These are phyloP conservation scores for Dryobotodes eremita DNA, from an alignment of 2,888 invertebrate species.

Conservation along the genomic window DNA sequence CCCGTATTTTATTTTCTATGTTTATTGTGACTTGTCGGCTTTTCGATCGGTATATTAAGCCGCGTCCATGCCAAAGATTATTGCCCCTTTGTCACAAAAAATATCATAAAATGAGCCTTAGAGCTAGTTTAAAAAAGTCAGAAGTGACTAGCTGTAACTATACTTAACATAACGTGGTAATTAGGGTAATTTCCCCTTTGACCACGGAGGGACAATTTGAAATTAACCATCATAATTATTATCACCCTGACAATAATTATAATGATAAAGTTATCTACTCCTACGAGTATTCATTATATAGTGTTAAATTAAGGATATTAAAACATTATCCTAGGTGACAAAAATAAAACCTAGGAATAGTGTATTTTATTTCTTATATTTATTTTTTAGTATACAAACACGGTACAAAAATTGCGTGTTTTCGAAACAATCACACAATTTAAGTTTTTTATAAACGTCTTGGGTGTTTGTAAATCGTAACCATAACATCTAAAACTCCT, in stretches of 20 bases:
- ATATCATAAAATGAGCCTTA: background rate
- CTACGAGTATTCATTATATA: background rate
- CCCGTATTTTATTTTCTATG: background rate
- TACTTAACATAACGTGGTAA: background rate
- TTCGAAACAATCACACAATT: background rate
- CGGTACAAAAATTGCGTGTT: background rate
- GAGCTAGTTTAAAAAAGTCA: background rate
- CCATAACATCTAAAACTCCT: background rate
- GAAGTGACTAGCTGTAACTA: background rate
- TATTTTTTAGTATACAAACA: background rate
- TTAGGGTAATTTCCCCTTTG: background rate
- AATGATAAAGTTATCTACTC: background rate
- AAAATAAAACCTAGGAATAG: background rate
- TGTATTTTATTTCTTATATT: background rate
- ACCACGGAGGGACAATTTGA: background rate
- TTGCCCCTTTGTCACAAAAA: background rate
- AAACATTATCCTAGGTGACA: too few species aligned
- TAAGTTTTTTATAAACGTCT: background rate
- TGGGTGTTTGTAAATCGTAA: background rate
- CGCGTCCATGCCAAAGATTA: background rate
- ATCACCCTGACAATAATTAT: background rate
- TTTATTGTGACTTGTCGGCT: background rate
- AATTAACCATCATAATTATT: conserved; percentile 3
- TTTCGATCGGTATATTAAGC: background rate
- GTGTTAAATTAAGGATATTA: background rate